These are phyloP conservation scores for Drosophila testacea DNA, from an alignment of 2,888 invertebrate species.

Conservation along the genomic window DNA sequence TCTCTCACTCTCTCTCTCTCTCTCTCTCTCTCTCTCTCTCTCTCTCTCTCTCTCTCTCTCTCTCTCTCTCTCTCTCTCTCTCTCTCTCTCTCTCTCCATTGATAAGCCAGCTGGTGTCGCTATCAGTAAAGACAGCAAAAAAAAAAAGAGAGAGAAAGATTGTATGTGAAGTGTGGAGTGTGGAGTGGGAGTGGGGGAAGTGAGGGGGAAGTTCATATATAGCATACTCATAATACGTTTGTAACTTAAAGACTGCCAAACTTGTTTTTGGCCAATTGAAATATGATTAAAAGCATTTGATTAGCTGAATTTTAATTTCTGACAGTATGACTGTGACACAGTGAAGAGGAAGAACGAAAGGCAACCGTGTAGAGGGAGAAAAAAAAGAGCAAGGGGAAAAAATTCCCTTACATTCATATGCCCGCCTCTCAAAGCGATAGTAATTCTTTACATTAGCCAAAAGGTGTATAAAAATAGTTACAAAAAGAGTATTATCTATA, in stretches of 20 bases:
- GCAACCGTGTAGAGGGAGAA: not conserved
- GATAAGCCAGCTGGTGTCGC: constrained; percentile 23
- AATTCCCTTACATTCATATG: not conserved
- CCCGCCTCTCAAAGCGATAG: not conserved
- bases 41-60: not conserved
- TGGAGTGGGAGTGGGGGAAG: not conserved
- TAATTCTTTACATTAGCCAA: not conserved
- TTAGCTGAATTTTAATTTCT: constrained; percentile 20
- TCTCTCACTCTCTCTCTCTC: constrained; percentile 1
- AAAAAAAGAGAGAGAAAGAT: not conserved
- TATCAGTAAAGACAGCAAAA: constrained; percentile 26
- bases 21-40: constrained; percentile 8
- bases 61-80: not conserved
- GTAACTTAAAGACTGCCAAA: constrained; percentile 20
- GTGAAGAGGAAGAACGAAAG: not conserved
- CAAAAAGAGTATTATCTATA: not conserved
- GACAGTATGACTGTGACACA: too few relatives aligned
- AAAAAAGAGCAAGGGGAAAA: not conserved
- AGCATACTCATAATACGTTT: constrained; percentile 21
- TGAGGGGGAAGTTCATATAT: not conserved
- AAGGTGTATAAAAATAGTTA: not conserved
- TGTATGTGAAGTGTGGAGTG: not conserved
- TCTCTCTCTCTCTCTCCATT: constrained; percentile 13
- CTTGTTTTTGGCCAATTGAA: constrained; percentile 47
- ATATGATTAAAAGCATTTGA: constrained; percentile 50